These are phyloP conservation scores for Liolophura sinensis DNA, from an alignment of 1,140 invertebrate genomes.

Conservation along the genomic window DNA sequence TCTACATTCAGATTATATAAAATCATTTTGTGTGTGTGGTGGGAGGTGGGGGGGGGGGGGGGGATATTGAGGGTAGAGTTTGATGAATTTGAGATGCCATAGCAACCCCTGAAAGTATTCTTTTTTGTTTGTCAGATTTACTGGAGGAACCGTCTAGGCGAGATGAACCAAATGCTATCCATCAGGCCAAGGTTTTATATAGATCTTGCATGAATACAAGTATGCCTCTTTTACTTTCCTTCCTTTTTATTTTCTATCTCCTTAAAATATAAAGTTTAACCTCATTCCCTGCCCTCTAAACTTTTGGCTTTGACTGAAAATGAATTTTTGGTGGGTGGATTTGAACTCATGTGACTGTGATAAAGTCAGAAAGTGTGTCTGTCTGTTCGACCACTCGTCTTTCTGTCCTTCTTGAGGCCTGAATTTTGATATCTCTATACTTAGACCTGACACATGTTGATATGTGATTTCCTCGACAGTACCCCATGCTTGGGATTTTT, in stretches of 20 bases:
- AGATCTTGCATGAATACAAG: conserved; percentile 84
- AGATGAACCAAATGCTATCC: conserved; percentile 48
- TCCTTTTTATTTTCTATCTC: too few relatives aligned
- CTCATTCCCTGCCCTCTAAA: too few relatives aligned
- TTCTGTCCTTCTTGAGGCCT: too few relatives aligned
- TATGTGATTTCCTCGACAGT: too few relatives aligned
- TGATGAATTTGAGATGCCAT: background rate
- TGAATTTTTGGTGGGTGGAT: too few relatives aligned
- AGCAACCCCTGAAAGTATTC: conserved; percentile 33
- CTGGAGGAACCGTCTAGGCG: conserved; percentile 46
- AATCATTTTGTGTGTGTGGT: background rate
- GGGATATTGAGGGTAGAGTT: background rate
- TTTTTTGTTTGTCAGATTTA: conserved; percentile 40
- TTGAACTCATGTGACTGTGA: too few relatives aligned
- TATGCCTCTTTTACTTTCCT: conserved; percentile 64
- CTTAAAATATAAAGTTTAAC: too few relatives aligned
- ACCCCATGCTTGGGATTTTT: background rate
- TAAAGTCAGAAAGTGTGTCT: too few relatives aligned
- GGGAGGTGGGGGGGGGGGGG: background rate
- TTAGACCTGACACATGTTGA: too few relatives aligned
- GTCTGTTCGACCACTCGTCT: too few relatives aligned
- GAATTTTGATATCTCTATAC: too few relatives aligned
- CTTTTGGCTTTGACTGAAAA: too few relatives aligned
- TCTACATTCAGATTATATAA: background rate
- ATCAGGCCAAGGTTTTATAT: conserved; percentile 79